phyloP scores from a whole-genome alignment of 2,888 invertebrate genomes.

The Drosophila ezoana region DNA sequence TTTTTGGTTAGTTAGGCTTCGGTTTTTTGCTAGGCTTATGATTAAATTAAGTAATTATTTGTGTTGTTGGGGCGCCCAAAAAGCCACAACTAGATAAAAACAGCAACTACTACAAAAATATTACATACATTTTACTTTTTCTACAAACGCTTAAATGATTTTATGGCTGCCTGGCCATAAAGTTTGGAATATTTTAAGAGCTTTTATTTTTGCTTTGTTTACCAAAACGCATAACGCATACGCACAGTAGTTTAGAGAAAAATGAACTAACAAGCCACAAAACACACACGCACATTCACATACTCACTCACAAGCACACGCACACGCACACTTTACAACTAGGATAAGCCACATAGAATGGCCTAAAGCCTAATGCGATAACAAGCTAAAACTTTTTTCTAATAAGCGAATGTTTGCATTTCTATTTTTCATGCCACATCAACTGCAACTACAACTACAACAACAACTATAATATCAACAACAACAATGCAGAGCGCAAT shows the following conservation, averaged over 20 bases:
- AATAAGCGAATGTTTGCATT: slow-evolving; percentile 59
- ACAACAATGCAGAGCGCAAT: slow-evolving; percentile 83
- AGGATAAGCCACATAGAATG: slow-evolving; percentile 16
- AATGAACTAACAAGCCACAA: slow-evolving; percentile 56
- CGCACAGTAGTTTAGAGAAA: slow-evolving; percentile 58
- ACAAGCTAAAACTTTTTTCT: slow-evolving; percentile 54
- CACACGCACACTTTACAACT: slow-evolving; percentile 31
- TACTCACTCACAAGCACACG: slow-evolving; percentile 8
- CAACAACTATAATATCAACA: slow-evolving; percentile 18
- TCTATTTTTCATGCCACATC: slow-evolving; percentile 38
- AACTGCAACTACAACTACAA: slow-evolving; percentile 33
- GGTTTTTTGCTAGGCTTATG: slow-evolving; percentile 51
- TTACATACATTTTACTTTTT: slow-evolving; percentile 22
- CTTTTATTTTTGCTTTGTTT: slow-evolving; percentile 28
- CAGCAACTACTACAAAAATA: slow-evolving; percentile 16
- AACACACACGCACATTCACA: slow-evolving; percentile 14
- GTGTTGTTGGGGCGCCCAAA: slow-evolving; percentile 50
- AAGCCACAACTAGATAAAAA: slow-evolving; percentile 17
- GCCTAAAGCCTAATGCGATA: slow-evolving; percentile 14
- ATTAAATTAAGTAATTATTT: slow-evolving; percentile 82
- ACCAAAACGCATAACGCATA: slow-evolving; percentile 42
- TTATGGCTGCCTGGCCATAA: slow-evolving; percentile 36
- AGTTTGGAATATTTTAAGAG: slow-evolving; percentile 23
- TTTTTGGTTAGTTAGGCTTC: slow-evolving; percentile 27
- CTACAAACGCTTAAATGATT: slow-evolving; percentile 47